Evolutionary conservation across 2,888 invertebrate genomes (phyloP).

Genomic region (Neelides folsomi): DNA sequence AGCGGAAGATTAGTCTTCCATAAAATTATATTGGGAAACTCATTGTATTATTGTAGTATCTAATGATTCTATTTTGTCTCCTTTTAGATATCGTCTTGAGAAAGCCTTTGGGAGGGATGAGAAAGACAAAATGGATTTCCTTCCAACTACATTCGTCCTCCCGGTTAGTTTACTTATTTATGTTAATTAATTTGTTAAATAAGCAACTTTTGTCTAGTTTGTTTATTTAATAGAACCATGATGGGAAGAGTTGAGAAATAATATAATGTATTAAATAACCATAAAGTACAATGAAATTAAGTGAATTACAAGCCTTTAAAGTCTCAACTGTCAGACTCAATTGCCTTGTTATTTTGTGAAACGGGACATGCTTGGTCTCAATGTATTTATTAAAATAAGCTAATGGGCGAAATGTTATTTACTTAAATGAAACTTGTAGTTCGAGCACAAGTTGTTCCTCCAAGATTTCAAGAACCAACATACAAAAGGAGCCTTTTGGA

Average conservation of each 20-base stretch:
- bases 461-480: conserved; percentile 47
- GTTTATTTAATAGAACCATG: not conserved
- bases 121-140: conserved; percentile 43
- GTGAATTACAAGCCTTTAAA: too few relatives aligned
- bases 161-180: conserved; percentile 39
- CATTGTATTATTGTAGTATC: not conserved
- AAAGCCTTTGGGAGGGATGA: conserved; percentile 35
- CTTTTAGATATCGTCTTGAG: conserved; percentile 13
- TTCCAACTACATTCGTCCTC: conserved; percentile 48
- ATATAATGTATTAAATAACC: too few relatives aligned
- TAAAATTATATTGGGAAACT: too few relatives aligned
- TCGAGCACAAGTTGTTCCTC: conserved; percentile 48
- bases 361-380: too few relatives aligned
- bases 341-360: too few relatives aligned
- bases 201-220: too few relatives aligned
- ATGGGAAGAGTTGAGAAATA: not conserved
- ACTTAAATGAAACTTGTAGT: conserved; percentile 34
- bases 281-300: too few relatives aligned
- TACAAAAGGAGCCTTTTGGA: conserved; percentile 45
- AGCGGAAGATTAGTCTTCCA: too few relatives aligned
- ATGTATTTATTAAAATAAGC: too few relatives aligned
- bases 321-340: too few relatives aligned
- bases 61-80: not conserved
- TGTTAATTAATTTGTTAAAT: too few relatives aligned
- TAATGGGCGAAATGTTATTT: too few relatives aligned